Conservation (phyloP, 2,797 vertebrate genomes). For the Betta splendens region DNA sequence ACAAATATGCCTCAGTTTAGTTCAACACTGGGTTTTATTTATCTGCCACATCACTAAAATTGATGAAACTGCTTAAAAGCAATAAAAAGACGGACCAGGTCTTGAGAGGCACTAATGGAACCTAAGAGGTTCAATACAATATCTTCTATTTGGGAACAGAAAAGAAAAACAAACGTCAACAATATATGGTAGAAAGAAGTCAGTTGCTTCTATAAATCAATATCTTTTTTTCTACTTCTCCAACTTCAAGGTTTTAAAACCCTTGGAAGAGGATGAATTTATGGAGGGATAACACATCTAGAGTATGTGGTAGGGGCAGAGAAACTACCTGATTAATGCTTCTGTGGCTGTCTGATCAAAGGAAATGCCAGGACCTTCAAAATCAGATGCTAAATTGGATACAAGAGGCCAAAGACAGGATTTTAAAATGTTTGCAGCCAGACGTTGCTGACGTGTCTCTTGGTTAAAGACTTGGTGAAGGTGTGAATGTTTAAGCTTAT, state of each 20-base stretch:
- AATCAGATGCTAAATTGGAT: background rate
- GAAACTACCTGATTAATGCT: constrained; percentile 5
- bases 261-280: background rate
- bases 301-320: background rate
- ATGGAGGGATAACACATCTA: background rate
- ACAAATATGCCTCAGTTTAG: no score
- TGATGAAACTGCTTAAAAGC: background rate
- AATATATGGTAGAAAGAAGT: background rate
- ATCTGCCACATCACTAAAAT: background rate
- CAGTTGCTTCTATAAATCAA: no score
- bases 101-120: no score
- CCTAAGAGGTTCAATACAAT: no score
- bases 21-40: no score
- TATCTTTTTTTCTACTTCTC: background rate
- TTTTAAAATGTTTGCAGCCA: background rate
- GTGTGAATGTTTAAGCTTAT: no score
- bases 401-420: background rate
- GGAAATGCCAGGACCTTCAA: background rate
- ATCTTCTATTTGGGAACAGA: background rate
- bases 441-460: background rate
- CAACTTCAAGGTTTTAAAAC: constrained; percentile 10
- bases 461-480: no score
- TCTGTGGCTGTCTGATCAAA: constrained; percentile 12
- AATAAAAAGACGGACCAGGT: background rate
- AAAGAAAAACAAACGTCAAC: no score